Evolutionary conservation across 1,140 invertebrate genomes (phyloP), one percentile per base, ranked within the genome.

Genomic region (Pygmarrhopalites habei): DNA sequence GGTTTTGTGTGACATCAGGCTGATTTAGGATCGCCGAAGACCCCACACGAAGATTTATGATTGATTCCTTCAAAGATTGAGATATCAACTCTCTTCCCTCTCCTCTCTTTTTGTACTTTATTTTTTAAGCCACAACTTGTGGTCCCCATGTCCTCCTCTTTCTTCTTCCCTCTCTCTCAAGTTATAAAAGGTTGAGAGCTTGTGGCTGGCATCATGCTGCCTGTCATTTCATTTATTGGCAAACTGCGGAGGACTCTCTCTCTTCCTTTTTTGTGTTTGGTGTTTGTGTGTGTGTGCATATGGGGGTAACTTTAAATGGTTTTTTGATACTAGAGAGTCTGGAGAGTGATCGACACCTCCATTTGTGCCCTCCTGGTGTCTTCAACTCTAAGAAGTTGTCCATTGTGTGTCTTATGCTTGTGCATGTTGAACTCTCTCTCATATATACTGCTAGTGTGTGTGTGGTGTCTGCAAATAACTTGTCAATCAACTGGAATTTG

Each of bases 41-140:
- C 67, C 67, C 56, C 67, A 69, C 67, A 69, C 60, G 67, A 69
- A 65, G 67, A 69, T 69, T 65, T 69, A 65, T 69, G 60, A 63
- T 63, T 65, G 56, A 66, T 66, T 28, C 59, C 51, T 19, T 32
- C 23, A 17, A 57, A 64, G 64, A 65, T 65, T 65, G 58, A 65
- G 58, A 60, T 60, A 64, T 60, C 32, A 53, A 26, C n/a, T 23
- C 44, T 47, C 17, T 7, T 47, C 19, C 44, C 5, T 47, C 44
- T 25, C 19, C n/a, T 47, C n/a, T n/a, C n/a, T n/a, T n/a, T n/a
- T n/a, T n/a, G n/a, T n/a, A n/a, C n/a, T n/a, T n/a, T n/a, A n/a
- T 10, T 25, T 47, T 25, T n/a, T 47, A 47, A n/a, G 7, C 44
- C 44, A 19, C 32, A 35, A 35, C n/a, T n/a, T n/a, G n/a, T n/a